Percentiles rank a stretch among this genome's conserved stretches.
Conservation (phyloP, 2,113 vertebrate genomes). For the Eubucco bourcierii region DNA sequence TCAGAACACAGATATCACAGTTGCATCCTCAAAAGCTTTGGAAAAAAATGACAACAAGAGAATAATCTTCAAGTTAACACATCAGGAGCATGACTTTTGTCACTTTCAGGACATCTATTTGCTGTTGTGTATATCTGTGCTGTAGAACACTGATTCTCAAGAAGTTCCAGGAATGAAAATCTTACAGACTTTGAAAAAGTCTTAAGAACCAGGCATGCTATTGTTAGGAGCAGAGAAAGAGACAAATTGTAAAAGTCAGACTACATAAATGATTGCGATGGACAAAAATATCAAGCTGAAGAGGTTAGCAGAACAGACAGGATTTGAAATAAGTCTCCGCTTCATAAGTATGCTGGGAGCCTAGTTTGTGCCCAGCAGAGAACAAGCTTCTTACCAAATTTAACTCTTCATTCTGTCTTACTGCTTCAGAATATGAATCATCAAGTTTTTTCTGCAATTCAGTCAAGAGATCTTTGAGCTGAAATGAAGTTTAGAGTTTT, state of each 20-base stretch:
- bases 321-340: slow-evolving; percentile 68
- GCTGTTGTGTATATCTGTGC: background rate
- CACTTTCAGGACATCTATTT: background rate
- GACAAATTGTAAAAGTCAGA: slow-evolving; percentile 69
- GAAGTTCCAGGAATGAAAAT: slow-evolving; percentile 41
- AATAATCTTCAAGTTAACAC: background rate
- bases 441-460: slow-evolving; percentile 99
- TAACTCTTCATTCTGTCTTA: slow-evolving; percentile 99
- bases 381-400: slow-evolving; percentile 92
- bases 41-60: background rate
- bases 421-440: slow-evolving; percentile 98
- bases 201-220: slow-evolving; percentile 72
- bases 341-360: slow-evolving; percentile 56
- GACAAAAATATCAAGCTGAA: slow-evolving; percentile 75
- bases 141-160: slow-evolving; percentile 35
- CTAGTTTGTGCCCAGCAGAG: slow-evolving; percentile 67
- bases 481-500: slow-evolving; percentile 96
- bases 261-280: slow-evolving; percentile 64
- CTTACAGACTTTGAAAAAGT: slow-evolving; percentile 33
- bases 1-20: background rate
- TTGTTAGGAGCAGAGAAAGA: slow-evolving; percentile 78
- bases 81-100: background rate
- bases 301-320: slow-evolving; percentile 77
- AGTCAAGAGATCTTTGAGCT: slow-evolving; percentile 99
- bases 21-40: background rate